Evolutionary conservation across 1,140 invertebrate species (phyloP).

Genomic region (Megalopta genalis): DNA sequence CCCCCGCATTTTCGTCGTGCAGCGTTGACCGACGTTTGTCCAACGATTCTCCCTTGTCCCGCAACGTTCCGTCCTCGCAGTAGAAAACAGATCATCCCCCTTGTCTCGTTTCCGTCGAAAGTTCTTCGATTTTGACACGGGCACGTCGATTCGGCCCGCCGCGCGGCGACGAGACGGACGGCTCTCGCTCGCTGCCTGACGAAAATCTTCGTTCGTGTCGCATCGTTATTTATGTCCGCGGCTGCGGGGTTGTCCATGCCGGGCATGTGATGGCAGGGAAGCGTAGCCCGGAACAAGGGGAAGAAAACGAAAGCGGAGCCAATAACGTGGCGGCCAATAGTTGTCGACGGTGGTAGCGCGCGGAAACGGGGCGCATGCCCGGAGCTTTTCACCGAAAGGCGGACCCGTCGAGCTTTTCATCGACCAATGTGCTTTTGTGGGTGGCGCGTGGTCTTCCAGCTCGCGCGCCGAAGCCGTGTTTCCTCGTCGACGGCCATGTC

Average conservation of each 20-base stretch:
- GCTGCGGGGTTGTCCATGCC: constrained; percentile 5
- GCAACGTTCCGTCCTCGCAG: too few relatives aligned
- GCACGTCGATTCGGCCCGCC: too few relatives aligned
- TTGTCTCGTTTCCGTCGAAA: too few relatives aligned
- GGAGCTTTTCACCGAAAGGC: constrained; percentile 62
- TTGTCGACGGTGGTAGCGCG: neutral
- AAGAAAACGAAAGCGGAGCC: constrained; percentile 17
- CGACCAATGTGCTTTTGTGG: constrained; percentile 63
- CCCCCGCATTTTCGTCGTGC: too few relatives aligned
- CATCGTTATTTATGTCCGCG: constrained; percentile 35
- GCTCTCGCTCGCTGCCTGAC: neutral
- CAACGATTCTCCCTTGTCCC: too few relatives aligned
- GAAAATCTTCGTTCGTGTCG: constrained; percentile 37
- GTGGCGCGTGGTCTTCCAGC: constrained; percentile 40
- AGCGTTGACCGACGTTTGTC: too few relatives aligned
- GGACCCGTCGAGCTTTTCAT: constrained; percentile 54
- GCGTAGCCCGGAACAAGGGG: neutral
- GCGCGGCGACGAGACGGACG: too few relatives aligned
- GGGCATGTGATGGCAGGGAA: neutral
- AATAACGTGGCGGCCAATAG: constrained; percentile 32
- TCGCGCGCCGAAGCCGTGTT: constrained; percentile 56
- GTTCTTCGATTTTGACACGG: too few relatives aligned
- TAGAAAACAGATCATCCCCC: too few relatives aligned
- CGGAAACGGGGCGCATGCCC: constrained; percentile 52
- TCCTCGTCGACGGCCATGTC: constrained; percentile 54